Conservation (phyloP, 2,113 vertebrate genomes). For the Brachionichthys hirsutus region DNA sequence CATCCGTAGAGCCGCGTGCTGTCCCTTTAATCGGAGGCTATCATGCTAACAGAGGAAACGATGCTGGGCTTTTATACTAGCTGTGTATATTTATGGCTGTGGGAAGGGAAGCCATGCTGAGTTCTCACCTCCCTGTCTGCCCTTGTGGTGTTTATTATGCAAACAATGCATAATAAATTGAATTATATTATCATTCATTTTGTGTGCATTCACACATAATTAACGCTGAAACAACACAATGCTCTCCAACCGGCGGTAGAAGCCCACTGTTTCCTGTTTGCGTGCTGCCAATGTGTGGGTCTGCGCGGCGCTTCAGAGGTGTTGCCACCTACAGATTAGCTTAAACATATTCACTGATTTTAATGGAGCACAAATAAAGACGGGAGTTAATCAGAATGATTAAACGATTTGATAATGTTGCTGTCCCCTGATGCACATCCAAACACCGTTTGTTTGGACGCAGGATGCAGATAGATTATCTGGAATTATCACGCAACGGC, state of each 20-base stretch:
- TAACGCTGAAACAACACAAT: constrained; percentile 43
- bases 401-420: not conserved
- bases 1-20: constrained; percentile 28
- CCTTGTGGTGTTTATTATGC: constrained; percentile 38
- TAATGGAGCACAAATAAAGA: not conserved
- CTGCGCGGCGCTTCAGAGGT: constrained; percentile 5
- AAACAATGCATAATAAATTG: constrained; percentile 52
- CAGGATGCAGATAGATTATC: not conserved
- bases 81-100: constrained; percentile 17
- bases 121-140: constrained; percentile 29
- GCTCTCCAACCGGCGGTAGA: constrained; percentile 14
- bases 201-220: constrained; percentile 46
- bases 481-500: too few species aligned
- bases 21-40: constrained; percentile 29
- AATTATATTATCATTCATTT: constrained; percentile 35
- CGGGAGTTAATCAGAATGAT: constrained; percentile 2
- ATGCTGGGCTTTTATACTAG: constrained; percentile 11
- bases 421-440: not conserved
- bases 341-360: not conserved
- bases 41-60: constrained; percentile 20
- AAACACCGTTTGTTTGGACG: constrained; percentile 7
- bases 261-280: constrained; percentile 29
- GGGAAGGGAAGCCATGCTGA: constrained; percentile 12
- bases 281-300: constrained; percentile 7
- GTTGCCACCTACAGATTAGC: not conserved